Evolutionary conservation across 2,888 invertebrate species (phyloP), one percentile per base, ranked within the genome.

Genomic region (Papilio demoleus): DNA sequence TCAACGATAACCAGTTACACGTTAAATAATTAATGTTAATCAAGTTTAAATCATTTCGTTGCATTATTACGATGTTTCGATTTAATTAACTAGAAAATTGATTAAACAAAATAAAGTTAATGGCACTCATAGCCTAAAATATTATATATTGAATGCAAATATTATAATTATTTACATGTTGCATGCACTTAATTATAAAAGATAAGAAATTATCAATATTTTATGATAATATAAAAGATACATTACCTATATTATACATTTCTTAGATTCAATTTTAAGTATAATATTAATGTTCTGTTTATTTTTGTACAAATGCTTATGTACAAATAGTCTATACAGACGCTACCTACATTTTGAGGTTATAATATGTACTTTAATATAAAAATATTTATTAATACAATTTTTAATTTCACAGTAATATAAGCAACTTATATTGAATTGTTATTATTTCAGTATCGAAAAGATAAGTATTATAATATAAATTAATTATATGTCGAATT

Each of bases 91-190:
- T 53, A 61, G 19, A 42, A 74, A 73, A 73, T 71, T 71, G 72
- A 79, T 78, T 80, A 81, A 76, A 79, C 80, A 84, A 79, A 78
- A 82, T 82, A 84, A 82, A 80, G 80, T 85, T 83, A 88, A 92
- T 92, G 91, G 91, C 91, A 92, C 91, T 87, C 86, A 85, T 87
- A 89, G 91, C 91, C 91, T 90, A 87, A 79, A 85, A 84, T 88
- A 88, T 87, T 17, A 50, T 50, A 53, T 53, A 34, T 71, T 72
- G 71, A 75, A 73, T 74, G 74, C 69, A 73, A 72, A 67, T 64
- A 47, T 62, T 61, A 70, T n/a, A n/a, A n/a, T 64, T 65, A 65
- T 69, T 69, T 69, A 69, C 69, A 69, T 42, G 5, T 69, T 11
- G n/a, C 38, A 47, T 69, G 61, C 53, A 42, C 40, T 60, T 50